Evolutionary conservation across 2,888 invertebrate genomes (phyloP).

Genomic region (Leptothorax acervorum): DNA sequence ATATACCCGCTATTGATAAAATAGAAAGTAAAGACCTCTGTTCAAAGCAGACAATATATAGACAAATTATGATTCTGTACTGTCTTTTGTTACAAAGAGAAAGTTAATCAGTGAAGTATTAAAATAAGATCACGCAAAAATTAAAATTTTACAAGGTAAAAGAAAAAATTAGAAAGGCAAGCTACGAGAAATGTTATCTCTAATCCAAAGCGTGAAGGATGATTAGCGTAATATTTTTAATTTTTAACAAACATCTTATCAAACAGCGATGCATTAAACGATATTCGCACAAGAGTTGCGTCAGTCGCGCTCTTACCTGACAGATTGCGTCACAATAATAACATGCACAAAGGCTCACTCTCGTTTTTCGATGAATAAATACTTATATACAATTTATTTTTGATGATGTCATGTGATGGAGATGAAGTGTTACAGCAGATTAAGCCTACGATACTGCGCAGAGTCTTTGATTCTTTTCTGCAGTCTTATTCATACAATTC

Average conservation of each 20-base stretch:
- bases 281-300: neutral
- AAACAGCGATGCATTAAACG: neutral
- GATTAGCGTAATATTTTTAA: neutral
- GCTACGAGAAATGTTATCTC: conserved; percentile 5
- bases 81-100: neutral
- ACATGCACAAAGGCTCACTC: neutral
- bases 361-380: conserved; percentile 40
- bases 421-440: conserved; percentile 36
- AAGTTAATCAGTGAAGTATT: neutral
- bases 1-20: conserved; percentile 17
- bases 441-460: conserved; percentile 35
- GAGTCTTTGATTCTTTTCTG: conserved; percentile 31
- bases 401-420: conserved; percentile 37
- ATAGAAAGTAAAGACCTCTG: neutral
- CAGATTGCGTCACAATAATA: neutral
- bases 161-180: neutral
- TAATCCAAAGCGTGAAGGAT: neutral
- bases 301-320: neutral
- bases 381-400: conserved; percentile 54
- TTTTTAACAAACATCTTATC: neutral
- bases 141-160: neutral
- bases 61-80: neutral
- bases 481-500: conserved; percentile 49
- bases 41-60: neutral
- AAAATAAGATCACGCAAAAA: neutral